These are phyloP conservation scores for Vanessa cardui DNA, from an alignment of 2,888 invertebrate species.

Conservation along the genomic window DNA sequence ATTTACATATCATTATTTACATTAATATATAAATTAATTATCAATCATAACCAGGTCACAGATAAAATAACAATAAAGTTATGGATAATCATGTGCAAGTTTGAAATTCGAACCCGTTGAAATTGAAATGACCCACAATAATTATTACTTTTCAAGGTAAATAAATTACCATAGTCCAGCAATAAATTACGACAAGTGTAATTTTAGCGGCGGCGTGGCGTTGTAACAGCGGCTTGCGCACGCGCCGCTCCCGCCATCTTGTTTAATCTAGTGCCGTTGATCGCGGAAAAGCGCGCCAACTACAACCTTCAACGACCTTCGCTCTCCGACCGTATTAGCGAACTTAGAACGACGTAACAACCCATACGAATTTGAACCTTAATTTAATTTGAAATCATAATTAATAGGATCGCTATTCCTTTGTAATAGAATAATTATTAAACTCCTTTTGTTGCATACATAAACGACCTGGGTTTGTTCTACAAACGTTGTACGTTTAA, in stretches of 20 bases:
- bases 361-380: conserved; percentile 39
- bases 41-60: neutral
- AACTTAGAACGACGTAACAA: conserved; percentile 48
- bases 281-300: conserved; percentile 82
- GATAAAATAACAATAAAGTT: neutral
- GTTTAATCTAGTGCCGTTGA: conserved; percentile 81
- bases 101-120: conserved; percentile 11
- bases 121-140: conserved; percentile 21
- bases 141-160: conserved; percentile 23
- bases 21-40: too few relatives aligned
- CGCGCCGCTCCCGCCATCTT: conserved; percentile 81
- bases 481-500: conserved; percentile 65
- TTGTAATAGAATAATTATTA: conserved; percentile 29
- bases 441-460: conserved; percentile 31
- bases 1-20: too few relatives aligned
- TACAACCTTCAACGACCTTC: conserved; percentile 83
- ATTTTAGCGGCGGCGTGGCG: conserved; percentile 61
- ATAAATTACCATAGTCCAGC: conserved; percentile 24
- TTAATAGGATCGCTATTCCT: conserved; percentile 43
- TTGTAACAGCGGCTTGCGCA: conserved; percentile 72
- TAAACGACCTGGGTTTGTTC: conserved; percentile 62
- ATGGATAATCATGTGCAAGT: conserved; percentile 6
- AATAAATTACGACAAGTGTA: conserved; percentile 51
- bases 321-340: conserved; percentile 74
- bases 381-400: conserved; percentile 23